Base-by-base conservation (phyloP, 2,888 invertebrate genomes). In the Vanessa cardui region DNA sequence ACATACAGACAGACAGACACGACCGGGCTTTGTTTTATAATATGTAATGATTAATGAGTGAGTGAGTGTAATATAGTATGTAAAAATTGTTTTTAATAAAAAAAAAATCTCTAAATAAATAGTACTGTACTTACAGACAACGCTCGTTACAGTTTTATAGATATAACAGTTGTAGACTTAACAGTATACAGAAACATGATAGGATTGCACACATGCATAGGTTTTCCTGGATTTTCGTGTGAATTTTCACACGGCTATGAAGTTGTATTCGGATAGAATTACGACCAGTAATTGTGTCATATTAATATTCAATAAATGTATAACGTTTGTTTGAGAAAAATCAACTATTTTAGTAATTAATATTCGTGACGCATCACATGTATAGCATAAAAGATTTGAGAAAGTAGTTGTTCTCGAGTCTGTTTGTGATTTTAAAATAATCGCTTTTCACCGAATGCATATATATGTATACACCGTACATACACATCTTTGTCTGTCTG, bases 151-250 rank as follows among this genome's bases (percentile, higher is more conserved):
- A n/a, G 1, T 49, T 26, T 15, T 2, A 52, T 20, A 6, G 4
- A 52, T 26, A 26, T 15, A 20, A 3, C 2, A 20, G 20, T 8
- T 21, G 20, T 9, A 12, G 39, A 39, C 4, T 39, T 39, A 12
- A 39, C 39, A 31, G 16, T 54, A 58, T 18, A 33, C 18, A 58
- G 33, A 39, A 49, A 64, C 16, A 21, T 20, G 49, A 64, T 62
- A 50, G 39, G 62, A 50, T 50, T 18, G 15, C 20, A 31, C n/a
- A 16, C 26, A 54, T 21, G 21, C 49, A 20, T 49, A 26, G 5
- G 52, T 59, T 65, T 46, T 52, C 45, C 45, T 59, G 31, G 31
- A 31, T 58, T 62, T 65, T 50, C 52, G 50, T 65, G 64, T 50
- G 64, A 65, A 65, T 50, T 59, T 59, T 52, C 59, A 31, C 45